Conservation (phyloP, 2,113 vertebrate species). For the Nibea albiflora region DNA sequence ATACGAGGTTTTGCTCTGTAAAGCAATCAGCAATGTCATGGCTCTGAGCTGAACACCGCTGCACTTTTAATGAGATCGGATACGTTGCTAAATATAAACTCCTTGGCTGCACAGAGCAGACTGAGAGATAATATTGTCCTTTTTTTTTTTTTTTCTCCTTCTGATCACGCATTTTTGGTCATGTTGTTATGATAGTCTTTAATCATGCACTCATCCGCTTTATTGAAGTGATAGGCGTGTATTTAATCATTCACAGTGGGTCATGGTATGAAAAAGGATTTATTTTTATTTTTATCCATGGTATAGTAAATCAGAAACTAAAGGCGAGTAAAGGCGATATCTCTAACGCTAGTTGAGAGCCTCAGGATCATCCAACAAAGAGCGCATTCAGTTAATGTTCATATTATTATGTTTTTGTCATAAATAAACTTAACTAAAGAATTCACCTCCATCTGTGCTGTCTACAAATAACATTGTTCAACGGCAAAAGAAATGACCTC, state of each 20-base stretch:
- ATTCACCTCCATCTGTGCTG: neutral
- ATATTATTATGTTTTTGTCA: constrained; percentile 14
- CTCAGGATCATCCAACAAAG: neutral
- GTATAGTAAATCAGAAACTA: constrained; percentile 20
- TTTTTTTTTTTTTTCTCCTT: neutral
- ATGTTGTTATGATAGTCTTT: neutral
- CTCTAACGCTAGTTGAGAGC: neutral
- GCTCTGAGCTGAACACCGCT: constrained; percentile 17
- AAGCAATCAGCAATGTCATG: constrained; percentile 33
- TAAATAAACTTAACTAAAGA: neutral
- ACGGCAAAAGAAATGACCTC: neutral
- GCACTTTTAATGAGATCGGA: constrained; percentile 54
- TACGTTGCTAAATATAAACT: constrained; percentile 59
- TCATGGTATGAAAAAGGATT: constrained; percentile 5
- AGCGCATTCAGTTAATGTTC: constrained; percentile 31
- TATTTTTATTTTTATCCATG: constrained; percentile 8
- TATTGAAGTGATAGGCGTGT: neutral
- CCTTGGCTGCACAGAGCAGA: constrained; percentile 1
- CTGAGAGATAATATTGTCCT: neutral
- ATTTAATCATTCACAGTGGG: constrained; percentile 14
- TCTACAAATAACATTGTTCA: neutral
- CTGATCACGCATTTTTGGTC: neutral
- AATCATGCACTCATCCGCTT: constrained; percentile 18
- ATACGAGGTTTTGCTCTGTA: constrained; percentile 27
- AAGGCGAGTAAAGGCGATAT: neutral